Evolutionary conservation across 1,140 invertebrate species (phyloP).

Genomic region (Meloidogyne exigua): DNA sequence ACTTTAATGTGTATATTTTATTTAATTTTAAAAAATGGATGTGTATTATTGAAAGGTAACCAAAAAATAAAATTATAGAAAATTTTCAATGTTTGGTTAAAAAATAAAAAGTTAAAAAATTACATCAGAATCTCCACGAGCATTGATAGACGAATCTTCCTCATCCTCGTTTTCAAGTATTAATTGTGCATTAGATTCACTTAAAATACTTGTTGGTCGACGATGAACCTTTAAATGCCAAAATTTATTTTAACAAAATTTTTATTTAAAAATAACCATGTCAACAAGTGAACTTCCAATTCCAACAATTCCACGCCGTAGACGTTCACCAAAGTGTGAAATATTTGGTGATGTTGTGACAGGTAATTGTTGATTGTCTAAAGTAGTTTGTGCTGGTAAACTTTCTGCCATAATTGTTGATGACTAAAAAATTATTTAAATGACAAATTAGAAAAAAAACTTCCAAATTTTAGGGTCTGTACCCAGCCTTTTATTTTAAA

Average conservation of each 20-base stretch:
- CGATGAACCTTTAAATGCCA: neutral
- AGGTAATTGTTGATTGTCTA: neutral
- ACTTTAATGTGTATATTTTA: no score
- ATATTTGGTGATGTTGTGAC: neutral
- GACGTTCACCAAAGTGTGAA: neutral
- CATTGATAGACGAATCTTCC: neutral
- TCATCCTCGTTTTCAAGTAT: slow-evolving; percentile 16
- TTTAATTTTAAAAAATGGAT: no score
- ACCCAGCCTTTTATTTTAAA: no score
- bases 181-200: neutral
- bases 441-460: neutral
- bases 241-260: neutral
- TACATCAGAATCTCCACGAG: slow-evolving; percentile 11
- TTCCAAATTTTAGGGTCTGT: no score
- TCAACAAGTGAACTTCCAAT: neutral
- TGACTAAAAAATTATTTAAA: neutral
- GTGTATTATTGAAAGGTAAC: no score
- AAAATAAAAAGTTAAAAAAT: neutral
- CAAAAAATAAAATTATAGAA: no score
- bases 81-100: neutral
- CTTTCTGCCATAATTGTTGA: neutral
- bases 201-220: neutral
- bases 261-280: neutral
- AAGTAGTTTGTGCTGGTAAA: neutral
- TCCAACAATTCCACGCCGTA: neutral